These are phyloP conservation scores for Microdon myrmicae DNA, from an alignment of 2,888 invertebrate genomes.

Conservation along the genomic window DNA sequence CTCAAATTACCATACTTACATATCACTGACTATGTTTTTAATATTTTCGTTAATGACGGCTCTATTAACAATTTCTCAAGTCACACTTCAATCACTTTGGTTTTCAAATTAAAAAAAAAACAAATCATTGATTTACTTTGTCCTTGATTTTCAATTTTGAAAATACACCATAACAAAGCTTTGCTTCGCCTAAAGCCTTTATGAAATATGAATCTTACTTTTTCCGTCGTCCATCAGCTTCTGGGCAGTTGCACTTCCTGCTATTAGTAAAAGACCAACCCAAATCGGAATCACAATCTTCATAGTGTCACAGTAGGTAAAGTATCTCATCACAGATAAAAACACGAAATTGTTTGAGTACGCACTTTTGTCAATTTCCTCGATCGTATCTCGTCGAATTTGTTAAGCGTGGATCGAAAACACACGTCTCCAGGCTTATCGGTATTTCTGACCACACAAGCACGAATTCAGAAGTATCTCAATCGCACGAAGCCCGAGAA, in stretches of 20 bases:
- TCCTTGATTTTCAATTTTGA: too few species aligned
- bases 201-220: too few species aligned
- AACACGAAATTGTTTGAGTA: not conserved
- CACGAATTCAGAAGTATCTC: constrained; percentile 22
- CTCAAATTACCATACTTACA: too few species aligned
- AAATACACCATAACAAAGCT: too few species aligned
- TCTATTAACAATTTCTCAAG: not conserved
- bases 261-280: constrained; percentile 11
- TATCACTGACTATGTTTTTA: too few species aligned
- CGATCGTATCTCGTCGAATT: not conserved
- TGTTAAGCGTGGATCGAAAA: constrained; percentile 11
- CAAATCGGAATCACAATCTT: constrained; percentile 3
- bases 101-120: not conserved
- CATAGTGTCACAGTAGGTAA: constrained; percentile 14
- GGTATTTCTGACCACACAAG: not conserved
- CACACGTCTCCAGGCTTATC: constrained; percentile 4
- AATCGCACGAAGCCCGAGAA: constrained; percentile 28
- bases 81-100: constrained; percentile 3
- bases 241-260: constrained; percentile 8
- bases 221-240: constrained; percentile 30
- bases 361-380: not conserved
- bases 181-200: too few species aligned
- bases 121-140: too few species aligned
- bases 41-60: too few species aligned
- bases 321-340: constrained; percentile 5